phyloP scores from a whole-genome alignment of 2,113 vertebrate species.

The Ellobius talpinus region DNA sequence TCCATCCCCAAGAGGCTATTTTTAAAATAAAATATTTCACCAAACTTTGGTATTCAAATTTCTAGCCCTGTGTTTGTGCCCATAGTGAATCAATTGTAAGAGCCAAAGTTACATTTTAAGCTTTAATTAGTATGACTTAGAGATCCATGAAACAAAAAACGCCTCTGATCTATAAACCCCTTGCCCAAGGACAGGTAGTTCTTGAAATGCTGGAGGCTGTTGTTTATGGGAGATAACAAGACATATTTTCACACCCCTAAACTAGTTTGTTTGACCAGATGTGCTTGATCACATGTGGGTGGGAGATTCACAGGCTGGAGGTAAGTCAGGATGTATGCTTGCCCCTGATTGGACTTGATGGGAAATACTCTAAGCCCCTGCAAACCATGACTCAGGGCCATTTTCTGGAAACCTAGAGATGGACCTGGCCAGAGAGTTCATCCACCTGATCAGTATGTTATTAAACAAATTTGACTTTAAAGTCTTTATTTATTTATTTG shows the following conservation, averaged over 20 bases:
- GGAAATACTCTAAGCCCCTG: background rate
- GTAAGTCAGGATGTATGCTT: background rate
- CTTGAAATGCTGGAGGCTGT: background rate
- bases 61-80: background rate
- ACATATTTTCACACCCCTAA: background rate
- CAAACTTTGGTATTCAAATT: constrained; percentile 15
- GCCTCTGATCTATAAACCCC: background rate
- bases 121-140: background rate
- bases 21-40: constrained; percentile 38
- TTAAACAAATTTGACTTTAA: background rate
- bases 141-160: background rate
- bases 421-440: background rate
- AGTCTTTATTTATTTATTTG: too few species aligned
- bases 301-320: background rate
- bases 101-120: background rate
- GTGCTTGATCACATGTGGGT: background rate
- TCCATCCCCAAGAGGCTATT: background rate
- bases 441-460: background rate
- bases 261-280: background rate
- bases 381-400: background rate
- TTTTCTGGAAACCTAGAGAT: background rate
- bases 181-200: background rate
- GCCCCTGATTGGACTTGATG: background rate
- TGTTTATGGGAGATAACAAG: background rate
- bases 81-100: background rate